Evolutionary conservation across 2,113 vertebrate genomes (phyloP), one percentile per base, ranked within the genome.

Genomic region (Terrapene triunguis): DNA sequence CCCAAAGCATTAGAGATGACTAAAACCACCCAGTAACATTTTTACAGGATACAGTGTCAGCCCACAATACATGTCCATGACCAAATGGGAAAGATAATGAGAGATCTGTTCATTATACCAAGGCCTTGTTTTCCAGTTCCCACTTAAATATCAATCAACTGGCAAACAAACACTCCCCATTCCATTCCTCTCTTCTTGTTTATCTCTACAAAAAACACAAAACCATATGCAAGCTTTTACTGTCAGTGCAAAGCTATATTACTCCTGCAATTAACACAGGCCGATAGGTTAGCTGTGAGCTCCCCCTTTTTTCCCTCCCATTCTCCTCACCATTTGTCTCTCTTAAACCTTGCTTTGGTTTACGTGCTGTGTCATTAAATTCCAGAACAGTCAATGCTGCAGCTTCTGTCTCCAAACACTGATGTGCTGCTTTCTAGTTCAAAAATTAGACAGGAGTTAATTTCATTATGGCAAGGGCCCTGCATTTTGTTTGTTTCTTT

Each of bases 181-280:
- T 79, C 72, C 24, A 2, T 69, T 95, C 82, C 44, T 84, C 69
- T 72, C 32, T 16, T 92, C 82, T 24, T 53, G 51, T 90, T 91
- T 92, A 74, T 93, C 86, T 85, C 57, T 4, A 16, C 3, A 4
- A 92, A 95, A 88, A 94, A 93, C 79, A 44, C 65, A 90, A 95
- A 95, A 93, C 78, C 74, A 89, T 47, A 88, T 47, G 79, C 65
- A 92, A 72, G 32, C 62, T 96, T 94, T 95, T 90, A 85, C 42
- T 89, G 42, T 90, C 89, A 90, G 48, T 51, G 44, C 57, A 90
- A 90, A 96, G 80, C 51, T 25, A 35, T 55, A 48, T 93, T 92
- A 97, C 92, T 97, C 84, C 83, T 85, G 80, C 91, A 96, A 97
- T 97, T 95, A 95, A 96, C 59, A 88, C 93, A 87, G 85, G 84